These are phyloP conservation scores for Phenganax marumi DNA, from an alignment of 92 coral and sea anemone genomes.

Conservation along the genomic window DNA sequence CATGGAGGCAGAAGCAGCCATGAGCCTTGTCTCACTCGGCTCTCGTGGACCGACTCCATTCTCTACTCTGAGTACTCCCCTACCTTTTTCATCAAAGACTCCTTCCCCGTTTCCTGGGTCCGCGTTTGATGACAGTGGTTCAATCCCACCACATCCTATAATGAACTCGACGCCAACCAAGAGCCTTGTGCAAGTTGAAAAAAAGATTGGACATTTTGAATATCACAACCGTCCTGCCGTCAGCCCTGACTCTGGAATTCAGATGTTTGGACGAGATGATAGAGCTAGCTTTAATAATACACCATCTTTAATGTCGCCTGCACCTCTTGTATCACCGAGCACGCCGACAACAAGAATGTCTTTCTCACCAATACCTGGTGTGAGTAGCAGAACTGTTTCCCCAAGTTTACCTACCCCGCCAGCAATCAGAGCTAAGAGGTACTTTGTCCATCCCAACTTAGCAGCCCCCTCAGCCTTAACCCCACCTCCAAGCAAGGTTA, in stretches of 20 bases:
- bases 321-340: constrained; percentile 80
- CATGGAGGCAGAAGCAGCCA: constrained; percentile 95
- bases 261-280: constrained; percentile 71
- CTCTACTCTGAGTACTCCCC: constrained; percentile 79
- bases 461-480: constrained; percentile 96
- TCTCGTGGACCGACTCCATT: constrained; percentile 92
- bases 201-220: constrained; percentile 79
- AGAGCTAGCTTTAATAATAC: constrained; percentile 68
- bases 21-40: constrained; percentile 83
- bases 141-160: constrained; percentile 66
- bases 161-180: constrained; percentile 62
- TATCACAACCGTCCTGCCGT: constrained; percentile 75
- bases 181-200: constrained; percentile 34
- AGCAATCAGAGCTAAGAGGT: constrained; percentile 80
- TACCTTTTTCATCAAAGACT: constrained; percentile 77
- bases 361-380: constrained; percentile 90
- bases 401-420: constrained; percentile 93
- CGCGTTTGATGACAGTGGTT: constrained; percentile 60
- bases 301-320: constrained; percentile 79
- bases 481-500: constrained; percentile 81
- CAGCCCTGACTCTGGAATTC: constrained; percentile 99
- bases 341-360: constrained; percentile 90
- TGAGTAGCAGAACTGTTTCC: constrained; percentile 64
- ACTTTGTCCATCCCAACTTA: constrained; percentile 64
- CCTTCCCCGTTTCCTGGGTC: constrained; percentile 73